Conservation (phyloP, 2,113 vertebrate species). For the Plectropomus leopardus region DNA sequence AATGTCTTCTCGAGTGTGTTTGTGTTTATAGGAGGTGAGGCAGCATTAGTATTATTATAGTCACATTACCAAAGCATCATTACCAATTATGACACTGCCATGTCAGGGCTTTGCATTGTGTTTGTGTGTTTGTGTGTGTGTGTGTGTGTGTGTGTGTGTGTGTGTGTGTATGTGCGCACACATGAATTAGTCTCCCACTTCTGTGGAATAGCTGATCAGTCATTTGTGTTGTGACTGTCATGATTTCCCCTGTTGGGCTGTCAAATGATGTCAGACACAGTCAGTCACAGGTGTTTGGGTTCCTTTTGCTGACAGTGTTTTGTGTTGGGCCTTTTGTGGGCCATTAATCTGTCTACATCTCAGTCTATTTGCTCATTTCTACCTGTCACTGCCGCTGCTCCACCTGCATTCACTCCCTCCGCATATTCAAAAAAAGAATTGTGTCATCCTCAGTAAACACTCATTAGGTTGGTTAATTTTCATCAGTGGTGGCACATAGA, state of each 20-base stretch:
- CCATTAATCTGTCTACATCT: slow-evolving; percentile 45
- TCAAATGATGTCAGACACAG: slow-evolving; percentile 44
- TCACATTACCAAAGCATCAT: slow-evolving; percentile 46
- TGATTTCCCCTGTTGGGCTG: slow-evolving; percentile 27
- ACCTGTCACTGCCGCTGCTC: slow-evolving; percentile 12
- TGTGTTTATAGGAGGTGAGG: slow-evolving; percentile 33
- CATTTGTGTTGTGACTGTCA: slow-evolving; percentile 45
- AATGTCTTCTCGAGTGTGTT: slow-evolving; percentile 19
- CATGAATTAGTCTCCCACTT: slow-evolving; percentile 29
- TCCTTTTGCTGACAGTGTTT: slow-evolving; percentile 34
- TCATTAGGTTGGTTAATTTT: slow-evolving; percentile 9
- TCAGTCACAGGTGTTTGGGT: slow-evolving; percentile 58
- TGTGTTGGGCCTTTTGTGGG: slow-evolving; percentile 26
- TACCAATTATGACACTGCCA: slow-evolving; percentile 31
- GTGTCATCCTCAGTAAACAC: slow-evolving; percentile 16
- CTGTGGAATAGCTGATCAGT: slow-evolving; percentile 41
- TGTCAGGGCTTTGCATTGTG: slow-evolving; percentile 23
- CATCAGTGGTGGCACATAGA: slow-evolving; percentile 12
- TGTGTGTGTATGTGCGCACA: slow-evolving; percentile 19
- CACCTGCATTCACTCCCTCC: background rate
- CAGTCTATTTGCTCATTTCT: slow-evolving; percentile 12
- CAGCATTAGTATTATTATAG: slow-evolving; percentile 36
- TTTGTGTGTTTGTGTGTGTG: too few species aligned
- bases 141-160: too few species aligned
- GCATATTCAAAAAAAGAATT: background rate